Evolutionary conservation across 2,888 invertebrate species (phyloP), one percentile per base, ranked within the genome.

Genomic region (Enchytraeus crypticus): DNA sequence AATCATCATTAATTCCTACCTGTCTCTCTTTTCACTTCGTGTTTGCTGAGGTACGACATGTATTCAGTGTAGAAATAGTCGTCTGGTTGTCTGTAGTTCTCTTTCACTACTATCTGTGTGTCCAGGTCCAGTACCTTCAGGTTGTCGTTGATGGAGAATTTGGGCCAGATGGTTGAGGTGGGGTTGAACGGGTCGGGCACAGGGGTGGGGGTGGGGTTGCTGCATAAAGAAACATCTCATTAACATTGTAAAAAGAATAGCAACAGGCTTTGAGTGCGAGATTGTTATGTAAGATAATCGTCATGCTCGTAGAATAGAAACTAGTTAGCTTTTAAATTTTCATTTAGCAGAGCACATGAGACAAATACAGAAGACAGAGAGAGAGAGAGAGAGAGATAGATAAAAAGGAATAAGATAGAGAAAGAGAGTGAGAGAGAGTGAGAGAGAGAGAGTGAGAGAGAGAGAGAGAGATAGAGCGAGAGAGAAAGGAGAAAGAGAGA

Each of bases 141-240:
- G 34, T 46, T 58, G 51, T 59, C 46, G 23, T 59, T 46, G 5
- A 32, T 46, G 43, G 43, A 38, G 32, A 49, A 62, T 29, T 27
- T 46, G 18, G 49, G 47, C 64, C 64, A 64, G n/a, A 27, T 51
- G 46, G 59, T 64, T 23, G 49, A 43, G 5, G 34, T 46, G n/a
- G 58, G 45, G 26, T 59, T 30, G 5, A 64, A 57, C 21, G 64
- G 64, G 23, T 54, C 30, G 4, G 21, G 38, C 11, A 64, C 59
- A 11, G 64, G 64, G 2, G 21, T 34, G 1, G 64, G 64, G 14
- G 64, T 62, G 11, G 64, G 64, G 49, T 64, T 51, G n/a, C 64
- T 59, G 32, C 14, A 21, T 23, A 5, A 32, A 54, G 18, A 8
- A 26, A 14, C n/a, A 43, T 43, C 43, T 11, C 43, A 14, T 14